Conservation (phyloP, 2,113 vertebrate species). For the Hylia prasina region DNA sequence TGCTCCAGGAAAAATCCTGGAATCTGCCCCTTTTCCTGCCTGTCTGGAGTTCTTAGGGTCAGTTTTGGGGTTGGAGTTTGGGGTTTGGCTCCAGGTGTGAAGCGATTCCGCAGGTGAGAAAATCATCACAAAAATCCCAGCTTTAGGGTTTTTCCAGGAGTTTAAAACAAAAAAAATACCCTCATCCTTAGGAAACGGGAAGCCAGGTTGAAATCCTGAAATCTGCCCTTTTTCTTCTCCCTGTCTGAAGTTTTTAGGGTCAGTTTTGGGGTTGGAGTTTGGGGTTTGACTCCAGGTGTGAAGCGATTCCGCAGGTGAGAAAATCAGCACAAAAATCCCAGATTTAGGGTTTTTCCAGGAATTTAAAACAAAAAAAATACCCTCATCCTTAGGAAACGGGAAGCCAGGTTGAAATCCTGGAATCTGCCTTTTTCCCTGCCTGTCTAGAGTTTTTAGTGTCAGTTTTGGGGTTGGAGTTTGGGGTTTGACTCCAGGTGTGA, state of each 20-base stretch:
- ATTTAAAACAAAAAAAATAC: background rate
- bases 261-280: too few species aligned
- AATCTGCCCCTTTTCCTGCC: background rate
- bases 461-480: background rate
- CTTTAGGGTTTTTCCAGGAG: too few species aligned
- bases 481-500: too few species aligned
- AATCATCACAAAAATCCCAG: fast-evolving
- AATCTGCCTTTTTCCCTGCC: background rate
- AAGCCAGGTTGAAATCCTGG: too few species aligned
- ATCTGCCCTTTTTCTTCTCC: too few species aligned
- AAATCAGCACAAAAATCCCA: background rate
- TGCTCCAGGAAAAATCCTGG: fast-evolving
- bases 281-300: background rate
- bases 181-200: too few species aligned
- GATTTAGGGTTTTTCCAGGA: background rate
- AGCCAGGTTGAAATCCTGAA: too few species aligned
- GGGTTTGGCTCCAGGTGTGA: background rate
- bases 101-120: fast-evolving
- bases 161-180: too few species aligned
- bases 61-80: background rate
- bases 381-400: too few species aligned
- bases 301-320: too few species aligned
- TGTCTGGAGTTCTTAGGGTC: fast-evolving
- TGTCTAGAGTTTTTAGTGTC: fast-evolving
- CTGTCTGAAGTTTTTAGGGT: too few species aligned